Base-by-base conservation (phyloP, 2,888 invertebrate species). In the Anorthoa munda region DNA sequence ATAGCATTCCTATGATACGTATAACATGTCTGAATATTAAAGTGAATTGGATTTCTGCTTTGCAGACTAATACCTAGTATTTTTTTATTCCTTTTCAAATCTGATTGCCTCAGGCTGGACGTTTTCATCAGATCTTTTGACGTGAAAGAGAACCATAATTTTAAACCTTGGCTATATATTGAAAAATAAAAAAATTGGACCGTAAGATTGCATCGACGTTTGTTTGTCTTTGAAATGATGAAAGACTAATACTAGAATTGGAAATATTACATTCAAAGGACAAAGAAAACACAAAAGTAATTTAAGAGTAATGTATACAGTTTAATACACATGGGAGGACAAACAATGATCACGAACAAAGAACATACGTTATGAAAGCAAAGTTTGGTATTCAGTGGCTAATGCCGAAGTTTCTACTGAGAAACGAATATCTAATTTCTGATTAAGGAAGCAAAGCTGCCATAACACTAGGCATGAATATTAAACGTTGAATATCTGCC, bases 401-500 rank as follows among this genome's bases (percentile, higher is more conserved):
- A 90, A 87, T 90, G 83, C 88, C 80, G 67, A 87, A 91, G 88
- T 90, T 91, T 86, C 86, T 87, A 89, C 88, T 88, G 90, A 92
- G 89, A 84, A 92, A 90, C 90, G 92, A 92, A 93, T 93, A 93
- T 90, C 91, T 92, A 93, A 92, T 93, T 92, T 93, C 91, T 90
- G 88, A 87, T 87, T 89, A 90, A 91, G 92, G 91, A 93, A 94
- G 91, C 90, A 92, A 90, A 91, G 89, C 90, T 93, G 86, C 88
- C 86, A 82, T 80, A 75, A 86, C 84, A 83, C 92, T 87, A 91
- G 92, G 90, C 90, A 92, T 93, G 94, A 94, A 94, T 94, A 94
- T 94, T 94, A 93, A 94, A 92, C 91, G 88, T 77, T 86, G 93
- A 93, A 93, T 94, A 93, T 93, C 92, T 90, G 89, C 89, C 84